Base-by-base conservation (phyloP, 2,888 invertebrate genomes). In the Latrodectus hesperus region DNA sequence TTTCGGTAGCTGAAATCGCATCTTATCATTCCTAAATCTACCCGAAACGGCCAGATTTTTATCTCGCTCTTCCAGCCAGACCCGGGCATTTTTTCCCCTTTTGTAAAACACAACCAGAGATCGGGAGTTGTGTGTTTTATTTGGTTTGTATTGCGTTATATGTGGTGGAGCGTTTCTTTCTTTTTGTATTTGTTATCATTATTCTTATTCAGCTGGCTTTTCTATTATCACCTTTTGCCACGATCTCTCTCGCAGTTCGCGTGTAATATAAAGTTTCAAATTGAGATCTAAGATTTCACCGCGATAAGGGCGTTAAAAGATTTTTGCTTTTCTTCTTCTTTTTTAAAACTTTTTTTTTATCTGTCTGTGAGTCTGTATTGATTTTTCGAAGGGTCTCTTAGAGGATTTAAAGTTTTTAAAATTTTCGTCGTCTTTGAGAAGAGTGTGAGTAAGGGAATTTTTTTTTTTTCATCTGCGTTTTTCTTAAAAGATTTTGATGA, bases 211-310 rank as follows among this genome's bases (percentile, higher is more conserved):
- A 55, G n/a, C 22, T 65, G 53, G 72, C n/a, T 77, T 84, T 72
- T 78, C 73, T 74, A 84, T 84, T 84, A 84, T 84, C 77, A 68
- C 67, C 38, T 79, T 70, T 68, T 26, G 52, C 49, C 49, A 38
- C 65, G 68, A 22, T 74, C 49, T 75, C 60, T 81, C 52, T 38
- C 49, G n/a, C 9, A 51, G 79, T 60, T 76, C 80, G 71, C 75
- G 74, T 76, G 85, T 80, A 70, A 60, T 75, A 86, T 80, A 86
- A 70, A 74, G 85, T 86, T 85, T 74, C 85, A 79, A 74, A 68
- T 67, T 68, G 76, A 84, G 76, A 51, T 75, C 64, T 38, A 71
- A 74, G 80, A 80, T 86, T 80, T 67, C 70, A 5, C n/a, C 52
- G 26, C 14, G 71, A 70, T 81, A 74, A 12, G 26, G 51, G 52